Evolutionary conservation across 2,888 invertebrate species (phyloP).

Genomic region (Sceliomorpha sp.): DNA sequence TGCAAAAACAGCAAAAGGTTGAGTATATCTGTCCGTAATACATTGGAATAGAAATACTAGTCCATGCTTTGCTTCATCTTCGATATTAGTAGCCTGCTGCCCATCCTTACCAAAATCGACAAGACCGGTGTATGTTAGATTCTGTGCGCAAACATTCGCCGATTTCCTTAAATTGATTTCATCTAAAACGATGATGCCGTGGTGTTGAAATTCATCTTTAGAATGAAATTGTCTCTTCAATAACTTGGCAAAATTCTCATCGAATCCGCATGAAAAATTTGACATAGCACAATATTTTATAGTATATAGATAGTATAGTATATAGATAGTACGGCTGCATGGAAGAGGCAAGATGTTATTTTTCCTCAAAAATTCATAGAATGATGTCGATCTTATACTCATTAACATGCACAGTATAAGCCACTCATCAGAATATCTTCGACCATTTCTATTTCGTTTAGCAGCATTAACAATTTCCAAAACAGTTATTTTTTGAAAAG

Average conservation of each 20-base stretch:
- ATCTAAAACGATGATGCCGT: conserved; percentile 49
- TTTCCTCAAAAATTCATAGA: conserved; percentile 53
- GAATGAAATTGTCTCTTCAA: conserved; percentile 30
- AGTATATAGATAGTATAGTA: too few relatives aligned
- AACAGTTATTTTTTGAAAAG: conserved; percentile 24
- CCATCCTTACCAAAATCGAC: conserved; percentile 54
- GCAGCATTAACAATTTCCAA: conserved; percentile 42
- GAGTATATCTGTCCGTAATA: conserved; percentile 38
- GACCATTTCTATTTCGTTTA: conserved; percentile 18
- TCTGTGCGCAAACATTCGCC: conserved; percentile 37
- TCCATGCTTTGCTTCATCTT: conserved; percentile 42
- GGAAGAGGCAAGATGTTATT: conserved; percentile 52
- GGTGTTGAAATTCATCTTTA: conserved; percentile 31
- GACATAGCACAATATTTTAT: conserved; percentile 37
- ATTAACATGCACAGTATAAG: conserved; percentile 53
- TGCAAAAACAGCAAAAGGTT: conserved; percentile 57
- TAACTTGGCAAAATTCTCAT: conserved; percentile 48
- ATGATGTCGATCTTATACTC: conserved; percentile 52
- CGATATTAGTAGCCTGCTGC: conserved; percentile 23
- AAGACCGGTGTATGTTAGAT: conserved; percentile 51
- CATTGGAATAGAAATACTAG: conserved; percentile 54
- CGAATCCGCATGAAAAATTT: conserved; percentile 45
- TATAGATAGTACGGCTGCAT: conserved; percentile 47
- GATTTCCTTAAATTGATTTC: conserved; percentile 55
- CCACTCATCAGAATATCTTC: conserved; percentile 50